These are phyloP conservation scores for Chrysemys picta DNA, from an alignment of 2,113 vertebrate species.

Conservation along the genomic window DNA sequence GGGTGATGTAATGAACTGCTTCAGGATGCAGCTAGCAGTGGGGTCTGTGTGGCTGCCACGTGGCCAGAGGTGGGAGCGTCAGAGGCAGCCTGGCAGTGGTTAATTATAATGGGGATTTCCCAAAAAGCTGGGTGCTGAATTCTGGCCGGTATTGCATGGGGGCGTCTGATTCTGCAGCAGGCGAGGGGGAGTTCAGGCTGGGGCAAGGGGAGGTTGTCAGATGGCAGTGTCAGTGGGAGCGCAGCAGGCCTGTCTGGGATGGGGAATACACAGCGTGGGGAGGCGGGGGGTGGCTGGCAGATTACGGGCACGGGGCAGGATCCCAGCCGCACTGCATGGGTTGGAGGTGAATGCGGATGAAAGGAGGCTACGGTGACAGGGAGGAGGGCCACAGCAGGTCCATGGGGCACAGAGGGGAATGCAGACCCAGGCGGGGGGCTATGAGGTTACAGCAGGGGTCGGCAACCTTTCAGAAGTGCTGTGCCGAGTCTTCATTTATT, in stretches of 20 bases:
- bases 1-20: not conserved
- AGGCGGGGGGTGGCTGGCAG: not conserved
- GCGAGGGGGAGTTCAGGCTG: not conserved
- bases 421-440: not conserved
- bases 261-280: no score
- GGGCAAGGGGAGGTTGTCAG: not conserved
- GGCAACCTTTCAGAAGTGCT: no score
- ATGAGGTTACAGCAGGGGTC: not conserved
- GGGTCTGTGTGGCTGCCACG: not conserved
- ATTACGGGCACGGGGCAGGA: not conserved
- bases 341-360: not conserved
- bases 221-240: not conserved
- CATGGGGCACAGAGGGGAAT: not conserved
- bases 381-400: not conserved
- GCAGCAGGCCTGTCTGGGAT: not conserved
- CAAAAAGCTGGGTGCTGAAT: accelerated
- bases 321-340: not conserved
- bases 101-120: accelerated
- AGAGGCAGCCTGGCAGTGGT: not conserved
- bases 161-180: not conserved
- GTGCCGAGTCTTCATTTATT: no score
- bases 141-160: not conserved
- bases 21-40: not conserved
- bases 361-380: not conserved
- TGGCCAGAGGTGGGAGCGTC: not conserved